These are phyloP conservation scores for Melieria omissa DNA, from an alignment of 2,888 invertebrate species.

Conservation along the genomic window DNA sequence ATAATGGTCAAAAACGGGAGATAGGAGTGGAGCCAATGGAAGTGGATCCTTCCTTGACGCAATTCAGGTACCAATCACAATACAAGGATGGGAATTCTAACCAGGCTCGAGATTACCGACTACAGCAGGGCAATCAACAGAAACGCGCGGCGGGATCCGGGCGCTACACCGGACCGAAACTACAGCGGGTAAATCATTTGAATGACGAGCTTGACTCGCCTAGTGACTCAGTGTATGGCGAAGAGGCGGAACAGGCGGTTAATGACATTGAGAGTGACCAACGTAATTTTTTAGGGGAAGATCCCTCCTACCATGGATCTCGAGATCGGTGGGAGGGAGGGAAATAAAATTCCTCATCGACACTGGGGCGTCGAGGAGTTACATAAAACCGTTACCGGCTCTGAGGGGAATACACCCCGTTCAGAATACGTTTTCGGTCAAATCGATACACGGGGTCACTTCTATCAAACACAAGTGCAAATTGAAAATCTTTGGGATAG, in stretches of 20 bases:
- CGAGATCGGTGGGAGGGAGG: slow-evolving; percentile 33
- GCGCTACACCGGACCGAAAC: background rate
- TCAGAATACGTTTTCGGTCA: too few relatives aligned
- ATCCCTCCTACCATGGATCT: slow-evolving; percentile 34
- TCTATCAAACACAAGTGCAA: slow-evolving; percentile 11
- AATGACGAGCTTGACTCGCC: background rate
- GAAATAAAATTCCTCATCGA: slow-evolving; percentile 34
- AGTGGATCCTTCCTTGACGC: slow-evolving; percentile 18
- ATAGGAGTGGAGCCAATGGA: slow-evolving; percentile 14
- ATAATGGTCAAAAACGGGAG: background rate
- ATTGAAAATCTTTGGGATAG: slow-evolving; percentile 33
- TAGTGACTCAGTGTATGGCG: background rate
- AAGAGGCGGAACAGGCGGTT: too few relatives aligned
- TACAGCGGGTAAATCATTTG: background rate
- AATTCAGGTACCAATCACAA: slow-evolving; percentile 9
- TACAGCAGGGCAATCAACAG: background rate
- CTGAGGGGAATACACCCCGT: slow-evolving; percentile 25
- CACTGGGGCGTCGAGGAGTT: slow-evolving; percentile 41
- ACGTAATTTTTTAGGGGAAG: slow-evolving; percentile 41
- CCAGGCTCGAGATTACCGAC: too few relatives aligned
- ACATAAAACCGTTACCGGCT: slow-evolving; percentile 32
- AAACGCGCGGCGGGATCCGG: background rate
- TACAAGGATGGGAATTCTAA: background rate
- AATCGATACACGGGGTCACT: too few relatives aligned
- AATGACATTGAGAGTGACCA: slow-evolving; percentile 7